A percentile compares a stretch with the other conserved stretches of the same genome.
Conservation (phyloP, 1,140 invertebrate species). For the Littorina saxatilis region DNA sequence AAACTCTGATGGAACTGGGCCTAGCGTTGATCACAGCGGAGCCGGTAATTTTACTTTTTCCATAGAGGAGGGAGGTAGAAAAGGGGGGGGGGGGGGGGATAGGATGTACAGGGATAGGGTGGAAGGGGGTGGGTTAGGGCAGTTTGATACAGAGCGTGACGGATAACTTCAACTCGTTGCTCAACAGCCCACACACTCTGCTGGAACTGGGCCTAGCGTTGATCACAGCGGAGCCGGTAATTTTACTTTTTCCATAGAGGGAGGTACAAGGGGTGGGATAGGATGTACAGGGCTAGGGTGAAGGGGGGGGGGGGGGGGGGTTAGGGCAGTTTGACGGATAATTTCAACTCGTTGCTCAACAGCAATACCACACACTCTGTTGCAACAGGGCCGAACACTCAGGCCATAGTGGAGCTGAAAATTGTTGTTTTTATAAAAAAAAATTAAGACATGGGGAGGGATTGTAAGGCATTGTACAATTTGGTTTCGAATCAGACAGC, state of each 20-base stretch:
- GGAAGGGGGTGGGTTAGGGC: slow-evolving; percentile 11
- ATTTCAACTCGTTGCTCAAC: too few relatives aligned
- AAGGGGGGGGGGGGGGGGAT: background rate
- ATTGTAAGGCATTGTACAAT: too few relatives aligned
- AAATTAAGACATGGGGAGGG: too few relatives aligned
- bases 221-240: slow-evolving; percentile 63
- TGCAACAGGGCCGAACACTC: too few relatives aligned
- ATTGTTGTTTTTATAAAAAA: too few relatives aligned
- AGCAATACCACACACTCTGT: background rate
- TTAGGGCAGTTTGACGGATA: background rate
- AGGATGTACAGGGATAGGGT: background rate
- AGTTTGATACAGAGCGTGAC: slow-evolving; percentile 61
- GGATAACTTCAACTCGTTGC: slow-evolving; percentile 66
- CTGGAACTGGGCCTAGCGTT: slow-evolving; percentile 63
- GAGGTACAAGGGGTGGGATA: too few relatives aligned
- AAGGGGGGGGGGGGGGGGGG: background rate
- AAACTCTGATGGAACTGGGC: slow-evolving; percentile 61
- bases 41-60: slow-evolving; percentile 31
- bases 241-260: too few relatives aligned
- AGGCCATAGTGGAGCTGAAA: too few relatives aligned
- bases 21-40: slow-evolving; percentile 60
- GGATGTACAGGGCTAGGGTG: background rate
- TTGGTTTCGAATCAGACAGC: too few relatives aligned
- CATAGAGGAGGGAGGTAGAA: background rate
- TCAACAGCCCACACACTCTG: slow-evolving; percentile 53